Evolutionary conservation across 2,888 invertebrate genomes (phyloP), one percentile per base, ranked within the genome.

Genomic region (Sinopyrophorus schimmeli): DNA sequence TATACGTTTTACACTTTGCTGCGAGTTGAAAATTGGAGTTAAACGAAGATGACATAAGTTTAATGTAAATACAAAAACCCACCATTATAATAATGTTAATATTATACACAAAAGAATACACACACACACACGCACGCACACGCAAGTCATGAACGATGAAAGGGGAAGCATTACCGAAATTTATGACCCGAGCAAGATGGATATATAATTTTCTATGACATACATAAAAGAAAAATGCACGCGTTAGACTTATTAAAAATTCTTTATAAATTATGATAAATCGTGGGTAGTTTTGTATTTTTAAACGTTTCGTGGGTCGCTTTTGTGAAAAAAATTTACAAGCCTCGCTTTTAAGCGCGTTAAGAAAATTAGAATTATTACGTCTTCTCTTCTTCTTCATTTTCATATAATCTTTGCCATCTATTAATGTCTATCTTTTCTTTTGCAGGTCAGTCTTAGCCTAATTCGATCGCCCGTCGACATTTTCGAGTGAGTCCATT

Each of bases 201-300:
- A n/a, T n/a, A n/a, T n/a, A n/a, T n/a, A n/a, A n/a, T n/a, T n/a
- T n/a, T n/a, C n/a, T n/a, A n/a, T n/a, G n/a, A n/a, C n/a, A n/a
- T n/a, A n/a, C n/a, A n/a, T n/a, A n/a, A n/a, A n/a, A n/a, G n/a
- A 20, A 26, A 20, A 14, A 30, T 12, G 12, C 15, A 30, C 37
- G 20, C 20, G 17, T 18, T 16, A 9, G 21, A 18, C 41, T 17
- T 6, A 11, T 14, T 15, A 11, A 15, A 11, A 28, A 31, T 24
- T 43, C 17, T 27, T 18, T 34, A n/a, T 40, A 40, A 47, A 47
- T 42, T 48, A 37, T 41, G 41, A 42, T 42, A 38, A 43, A 37
- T 43, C 38, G 32, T 38, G 30, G 31, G 32, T 21, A 15, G 20
- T 47, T 41, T 35, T 28, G 30, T 30, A 38, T 17, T n/a, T n/a